These are phyloP conservation scores for Rhizomys pruinosus DNA, from an alignment of 2,113 vertebrate genomes.

Conservation along the genomic window DNA sequence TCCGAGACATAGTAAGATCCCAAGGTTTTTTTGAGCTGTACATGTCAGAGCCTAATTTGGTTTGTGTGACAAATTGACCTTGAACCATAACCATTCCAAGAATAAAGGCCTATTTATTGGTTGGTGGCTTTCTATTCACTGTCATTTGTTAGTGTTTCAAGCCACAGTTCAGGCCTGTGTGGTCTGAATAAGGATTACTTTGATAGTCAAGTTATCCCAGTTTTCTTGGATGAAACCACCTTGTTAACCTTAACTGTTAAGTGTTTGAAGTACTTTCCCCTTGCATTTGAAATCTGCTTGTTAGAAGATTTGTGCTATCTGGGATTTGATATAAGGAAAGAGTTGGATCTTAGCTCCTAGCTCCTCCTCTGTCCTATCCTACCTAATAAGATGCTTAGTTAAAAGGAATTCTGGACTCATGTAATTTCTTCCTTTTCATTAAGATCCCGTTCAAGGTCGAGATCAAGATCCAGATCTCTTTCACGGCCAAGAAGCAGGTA, in stretches of 20 bases:
- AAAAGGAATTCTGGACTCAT: constrained; percentile 16
- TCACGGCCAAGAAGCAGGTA: constrained; percentile 92
- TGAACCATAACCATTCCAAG: background rate
- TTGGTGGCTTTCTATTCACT: background rate
- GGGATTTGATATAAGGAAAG: background rate
- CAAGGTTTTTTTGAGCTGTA: background rate
- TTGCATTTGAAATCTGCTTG: background rate
- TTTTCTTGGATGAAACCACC: background rate
- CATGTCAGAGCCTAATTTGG: background rate
- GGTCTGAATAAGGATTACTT: background rate
- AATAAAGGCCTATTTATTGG: background rate
- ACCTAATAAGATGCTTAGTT: background rate
- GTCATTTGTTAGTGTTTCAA: background rate
- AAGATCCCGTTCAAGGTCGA: constrained; percentile 90
- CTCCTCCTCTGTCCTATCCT: background rate
- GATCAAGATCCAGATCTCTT: constrained; percentile 90
- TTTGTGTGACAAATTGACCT: background rate
- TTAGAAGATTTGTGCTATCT: background rate
- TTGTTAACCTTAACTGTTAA: too few species aligned
- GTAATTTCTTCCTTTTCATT: constrained; percentile 23
- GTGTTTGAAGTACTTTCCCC: too few species aligned
- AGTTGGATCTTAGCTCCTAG: constrained; percentile 13
- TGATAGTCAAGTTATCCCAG: background rate
- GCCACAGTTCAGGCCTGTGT: background rate
- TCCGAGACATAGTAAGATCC: background rate